Percentiles rank a stretch among this genome's conserved stretches.
Evolutionary conservation across 2,888 invertebrate genomes (phyloP).

Genomic region (Chrysodeixis includens): DNA sequence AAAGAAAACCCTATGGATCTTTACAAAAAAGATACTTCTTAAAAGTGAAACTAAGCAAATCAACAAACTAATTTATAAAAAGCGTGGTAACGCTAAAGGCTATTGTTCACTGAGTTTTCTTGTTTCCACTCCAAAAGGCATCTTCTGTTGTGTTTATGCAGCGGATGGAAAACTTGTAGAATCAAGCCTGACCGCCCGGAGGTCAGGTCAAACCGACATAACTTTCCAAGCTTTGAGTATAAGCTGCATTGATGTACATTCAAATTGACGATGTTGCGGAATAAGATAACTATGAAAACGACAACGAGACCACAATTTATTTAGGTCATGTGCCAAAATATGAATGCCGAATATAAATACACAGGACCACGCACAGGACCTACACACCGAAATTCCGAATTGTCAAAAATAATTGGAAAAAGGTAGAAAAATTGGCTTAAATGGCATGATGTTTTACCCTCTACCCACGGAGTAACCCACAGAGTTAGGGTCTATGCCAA

Average conservation of each 20-base stretch:
- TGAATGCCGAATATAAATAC: not conserved
- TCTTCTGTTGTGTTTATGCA: slow-evolving; percentile 6
- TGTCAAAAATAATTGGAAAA: slow-evolving; percentile 10
- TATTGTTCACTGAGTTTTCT: slow-evolving; percentile 48
- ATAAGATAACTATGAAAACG: too few species aligned
- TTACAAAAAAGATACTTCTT: not conserved
- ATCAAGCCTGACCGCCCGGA: not conserved
- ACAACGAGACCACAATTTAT: too few species aligned
- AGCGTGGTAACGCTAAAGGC: slow-evolving; percentile 36
- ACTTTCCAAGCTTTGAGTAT: too few species aligned
- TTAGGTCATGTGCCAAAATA: too few species aligned
- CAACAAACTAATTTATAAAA: slow-evolving; percentile 29
- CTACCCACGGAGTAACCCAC: too few species aligned
- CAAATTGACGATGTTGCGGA: too few species aligned
- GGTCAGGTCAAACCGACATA: too few species aligned
- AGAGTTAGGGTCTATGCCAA: not conserved
- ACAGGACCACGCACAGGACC: too few species aligned
- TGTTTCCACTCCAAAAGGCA: slow-evolving; percentile 45
- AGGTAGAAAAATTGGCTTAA: not conserved
- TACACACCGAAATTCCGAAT: not conserved
- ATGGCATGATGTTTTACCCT: too few species aligned
- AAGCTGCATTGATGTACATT: too few species aligned
- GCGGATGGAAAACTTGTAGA: slow-evolving; percentile 1
- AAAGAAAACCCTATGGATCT: not conserved
- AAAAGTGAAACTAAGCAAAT: slow-evolving; percentile 35